These are phyloP conservation scores for Pelobates fuscus DNA, from an alignment of 2,113 vertebrate species.

Conservation along the genomic window DNA sequence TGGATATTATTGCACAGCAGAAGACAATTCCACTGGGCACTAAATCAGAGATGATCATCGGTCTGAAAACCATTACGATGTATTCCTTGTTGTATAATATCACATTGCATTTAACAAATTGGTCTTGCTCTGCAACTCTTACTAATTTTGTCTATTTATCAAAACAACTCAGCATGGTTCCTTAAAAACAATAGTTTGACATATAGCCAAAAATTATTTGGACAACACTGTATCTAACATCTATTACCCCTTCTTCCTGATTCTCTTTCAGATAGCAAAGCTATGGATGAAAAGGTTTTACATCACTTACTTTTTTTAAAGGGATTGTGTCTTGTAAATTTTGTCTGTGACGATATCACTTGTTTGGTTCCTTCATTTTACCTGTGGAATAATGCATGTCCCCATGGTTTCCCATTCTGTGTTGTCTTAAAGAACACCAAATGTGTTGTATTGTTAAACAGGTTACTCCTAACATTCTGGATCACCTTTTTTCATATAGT, in stretches of 20 bases:
- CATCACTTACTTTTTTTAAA: slow-evolving; percentile 66
- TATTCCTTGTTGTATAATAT: not conserved
- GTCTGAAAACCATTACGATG: too few relatives aligned
- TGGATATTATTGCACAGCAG: too few relatives aligned
- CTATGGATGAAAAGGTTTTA: slow-evolving; percentile 96
- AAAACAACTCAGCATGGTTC: not conserved
- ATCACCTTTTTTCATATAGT: slow-evolving; percentile 50
- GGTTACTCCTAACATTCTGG: slow-evolving; percentile 58
- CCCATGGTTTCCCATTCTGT: slow-evolving; percentile 65
- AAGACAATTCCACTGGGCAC: too few relatives aligned
- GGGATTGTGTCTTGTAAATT: slow-evolving; percentile 70
- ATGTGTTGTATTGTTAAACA: slow-evolving; percentile 63
- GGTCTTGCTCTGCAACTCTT: not conserved
- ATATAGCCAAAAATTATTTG: slow-evolving; percentile 32
- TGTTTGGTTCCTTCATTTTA: slow-evolving; percentile 68
- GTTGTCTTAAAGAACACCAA: slow-evolving; percentile 63
- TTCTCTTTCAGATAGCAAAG: slow-evolving; percentile 91
- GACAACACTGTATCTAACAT: slow-evolving; percentile 69
- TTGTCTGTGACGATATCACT: slow-evolving; percentile 69
- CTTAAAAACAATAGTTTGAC: slow-evolving; percentile 5
- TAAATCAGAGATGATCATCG: too few relatives aligned
- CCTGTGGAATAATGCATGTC: slow-evolving; percentile 76
- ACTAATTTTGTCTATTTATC: not conserved
- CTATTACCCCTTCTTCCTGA: slow-evolving; percentile 71
- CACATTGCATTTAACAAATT: not conserved